Conservation (phyloP, 2,797 vertebrate genomes). For the Phyllotis vaccarum region DNA sequence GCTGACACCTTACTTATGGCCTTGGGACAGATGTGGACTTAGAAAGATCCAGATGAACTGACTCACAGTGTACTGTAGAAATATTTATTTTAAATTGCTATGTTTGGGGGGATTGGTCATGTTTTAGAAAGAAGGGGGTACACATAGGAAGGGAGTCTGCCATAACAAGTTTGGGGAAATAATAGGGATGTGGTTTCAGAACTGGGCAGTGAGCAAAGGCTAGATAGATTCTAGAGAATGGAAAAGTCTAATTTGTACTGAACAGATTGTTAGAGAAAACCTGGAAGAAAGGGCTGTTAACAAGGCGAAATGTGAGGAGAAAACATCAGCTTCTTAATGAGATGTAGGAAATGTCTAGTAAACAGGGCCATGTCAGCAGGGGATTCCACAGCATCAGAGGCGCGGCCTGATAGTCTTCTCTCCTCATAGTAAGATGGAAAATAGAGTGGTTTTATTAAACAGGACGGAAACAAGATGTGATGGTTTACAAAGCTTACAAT, state of each 20-base stretch:
- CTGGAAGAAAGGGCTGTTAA: background rate
- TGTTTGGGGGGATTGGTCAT: constrained; percentile 8
- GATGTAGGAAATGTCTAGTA: background rate
- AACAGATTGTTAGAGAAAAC: background rate
- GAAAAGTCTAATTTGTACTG: background rate
- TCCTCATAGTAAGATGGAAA: background rate
- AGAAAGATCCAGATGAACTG: constrained; percentile 49
- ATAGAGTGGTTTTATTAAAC: background rate
- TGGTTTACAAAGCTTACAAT: background rate
- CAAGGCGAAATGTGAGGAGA: background rate
- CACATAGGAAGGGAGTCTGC: background rate
- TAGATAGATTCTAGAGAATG: background rate
- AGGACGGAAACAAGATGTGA: background rate
- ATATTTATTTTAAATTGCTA: constrained; percentile 53
- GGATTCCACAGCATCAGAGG: background rate
- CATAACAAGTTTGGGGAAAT: background rate
- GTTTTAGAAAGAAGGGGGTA: background rate
- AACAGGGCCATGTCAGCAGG: background rate
- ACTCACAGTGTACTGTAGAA: background rate
- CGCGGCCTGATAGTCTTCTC: background rate
- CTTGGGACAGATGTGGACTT: constrained; percentile 13
- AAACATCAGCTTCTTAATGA: constrained; percentile 10
- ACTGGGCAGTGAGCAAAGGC: background rate
- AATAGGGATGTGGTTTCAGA: background rate
- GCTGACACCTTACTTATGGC: constrained; percentile 34